These are phyloP conservation scores for Cataglyphis altisquamis DNA, from an alignment of 2,888 invertebrate species.

Conservation along the genomic window DNA sequence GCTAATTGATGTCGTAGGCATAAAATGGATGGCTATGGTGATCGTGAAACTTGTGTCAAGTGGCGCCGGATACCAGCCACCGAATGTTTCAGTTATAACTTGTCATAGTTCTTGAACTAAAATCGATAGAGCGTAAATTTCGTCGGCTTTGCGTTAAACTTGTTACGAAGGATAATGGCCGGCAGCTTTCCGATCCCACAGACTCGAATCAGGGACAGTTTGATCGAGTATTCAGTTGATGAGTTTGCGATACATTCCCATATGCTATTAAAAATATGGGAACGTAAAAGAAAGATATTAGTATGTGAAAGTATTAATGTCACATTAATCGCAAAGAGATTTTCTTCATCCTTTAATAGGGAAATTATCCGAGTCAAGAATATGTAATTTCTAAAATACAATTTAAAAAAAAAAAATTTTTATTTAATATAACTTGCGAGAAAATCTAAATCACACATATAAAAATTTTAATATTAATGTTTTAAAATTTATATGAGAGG, in stretches of 20 bases:
- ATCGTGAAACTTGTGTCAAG: constrained; percentile 54
- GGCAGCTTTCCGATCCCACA: constrained; percentile 54
- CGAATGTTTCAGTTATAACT: constrained; percentile 58
- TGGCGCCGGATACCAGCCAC: constrained; percentile 54
- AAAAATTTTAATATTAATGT: background rate
- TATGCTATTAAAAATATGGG: background rate
- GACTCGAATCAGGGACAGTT: constrained; percentile 54
- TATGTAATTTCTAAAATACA: background rate
- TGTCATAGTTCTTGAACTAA: constrained; percentile 46
- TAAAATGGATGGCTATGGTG: constrained; percentile 51
- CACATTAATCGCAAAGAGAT: background rate
- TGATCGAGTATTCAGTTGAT: constrained; percentile 48
- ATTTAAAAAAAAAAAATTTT: constrained; percentile 5
- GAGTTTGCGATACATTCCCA: constrained; percentile 43
- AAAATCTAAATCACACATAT: background rate
- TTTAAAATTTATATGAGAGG: background rate
- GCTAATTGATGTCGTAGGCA: constrained; percentile 57
- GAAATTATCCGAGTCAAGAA: background rate
- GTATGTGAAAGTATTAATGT: background rate
- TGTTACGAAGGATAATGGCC: constrained; percentile 73
- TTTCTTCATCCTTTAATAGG: background rate
- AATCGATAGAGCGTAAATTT: constrained; percentile 65
- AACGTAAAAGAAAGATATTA: background rate
- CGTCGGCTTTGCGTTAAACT: constrained; percentile 66
- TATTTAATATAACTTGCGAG: background rate